These are phyloP conservation scores for Cyprinodon brontotheroides DNA, from an alignment of 2,113 vertebrate genomes.

Conservation along the genomic window DNA sequence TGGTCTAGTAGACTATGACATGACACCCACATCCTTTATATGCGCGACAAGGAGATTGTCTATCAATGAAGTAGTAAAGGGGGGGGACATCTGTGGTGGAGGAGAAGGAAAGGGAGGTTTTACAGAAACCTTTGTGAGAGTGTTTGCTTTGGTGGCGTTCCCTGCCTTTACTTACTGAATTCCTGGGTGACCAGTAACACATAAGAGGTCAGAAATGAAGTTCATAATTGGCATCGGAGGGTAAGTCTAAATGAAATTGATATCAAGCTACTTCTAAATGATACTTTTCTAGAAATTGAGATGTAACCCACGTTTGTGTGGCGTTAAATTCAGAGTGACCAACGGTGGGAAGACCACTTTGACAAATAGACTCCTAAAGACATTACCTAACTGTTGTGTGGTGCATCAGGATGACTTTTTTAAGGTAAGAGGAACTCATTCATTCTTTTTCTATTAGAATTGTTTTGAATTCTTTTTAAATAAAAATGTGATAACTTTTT, in stretches of 20 bases:
- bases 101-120: conserved; percentile 55
- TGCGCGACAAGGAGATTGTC: conserved; percentile 55
- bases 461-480: conserved; percentile 2
- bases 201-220: conserved; percentile 73
- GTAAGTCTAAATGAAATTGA: conserved; percentile 59
- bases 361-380: conserved; percentile 77
- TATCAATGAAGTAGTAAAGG: conserved; percentile 85
- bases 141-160: conserved; percentile 58
- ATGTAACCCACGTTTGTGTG: conserved; percentile 4
- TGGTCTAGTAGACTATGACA: conserved; percentile 54
- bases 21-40: conserved; percentile 63
- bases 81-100: conserved; percentile 49
- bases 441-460: background rate
- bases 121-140: conserved; percentile 35
- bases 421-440: conserved; percentile 74
- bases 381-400: conserved; percentile 83
- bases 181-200: conserved; percentile 64
- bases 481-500: conserved; percentile 27
- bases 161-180: conserved; percentile 71
- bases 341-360: conserved; percentile 86
- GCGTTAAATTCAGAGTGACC: conserved; percentile 75
- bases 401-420: conserved; percentile 86
- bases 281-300: background rate
- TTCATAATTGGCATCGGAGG: conserved; percentile 82
- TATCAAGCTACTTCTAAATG: background rate